phyloP scores from a whole-genome alignment of 2,888 invertebrate species.

The Habrosyne pyritoides region DNA sequence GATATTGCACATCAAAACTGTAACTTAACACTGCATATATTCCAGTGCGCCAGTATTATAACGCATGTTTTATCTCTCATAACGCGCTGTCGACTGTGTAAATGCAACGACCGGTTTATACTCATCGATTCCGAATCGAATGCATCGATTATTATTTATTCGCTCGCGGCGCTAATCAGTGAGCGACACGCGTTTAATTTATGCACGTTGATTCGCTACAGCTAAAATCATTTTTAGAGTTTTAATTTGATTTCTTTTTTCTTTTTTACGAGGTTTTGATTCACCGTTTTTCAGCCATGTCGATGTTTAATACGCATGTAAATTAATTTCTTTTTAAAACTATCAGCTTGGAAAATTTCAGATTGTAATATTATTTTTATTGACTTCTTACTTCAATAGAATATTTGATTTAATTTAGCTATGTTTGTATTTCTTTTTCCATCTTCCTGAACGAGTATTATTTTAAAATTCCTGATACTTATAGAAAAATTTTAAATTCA shows the following conservation, averaged over 20 bases:
- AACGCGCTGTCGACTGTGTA: slow-evolving; percentile 47
- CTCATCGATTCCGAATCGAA: slow-evolving; percentile 53
- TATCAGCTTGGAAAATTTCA: no score
- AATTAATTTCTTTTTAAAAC: background rate
- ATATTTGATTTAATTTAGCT: no score
- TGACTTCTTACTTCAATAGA: no score
- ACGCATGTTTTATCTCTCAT: slow-evolving; percentile 42
- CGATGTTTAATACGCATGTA: slow-evolving; percentile 2
- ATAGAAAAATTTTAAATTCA: no score
- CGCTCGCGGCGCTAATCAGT: slow-evolving; percentile 72
- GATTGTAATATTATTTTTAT: no score
- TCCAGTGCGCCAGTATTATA: slow-evolving; percentile 18
- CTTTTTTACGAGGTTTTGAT: slow-evolving; percentile 15
- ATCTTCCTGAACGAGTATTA: no score
- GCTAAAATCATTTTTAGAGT: slow-evolving; percentile 38
- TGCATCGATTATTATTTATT: slow-evolving; percentile 68
- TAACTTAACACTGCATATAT: background rate
- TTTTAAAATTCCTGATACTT: no score
- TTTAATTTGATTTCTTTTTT: slow-evolving; percentile 36
- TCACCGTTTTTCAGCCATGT: background rate
- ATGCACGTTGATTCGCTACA: slow-evolving; percentile 56
- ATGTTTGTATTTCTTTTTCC: no score
- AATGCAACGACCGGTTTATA: slow-evolving; percentile 51
- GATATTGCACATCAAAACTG: background rate
- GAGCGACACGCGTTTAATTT: slow-evolving; percentile 64